Conservation (phyloP, 2,888 invertebrate genomes). For the Acrobeloides nanus region DNA sequence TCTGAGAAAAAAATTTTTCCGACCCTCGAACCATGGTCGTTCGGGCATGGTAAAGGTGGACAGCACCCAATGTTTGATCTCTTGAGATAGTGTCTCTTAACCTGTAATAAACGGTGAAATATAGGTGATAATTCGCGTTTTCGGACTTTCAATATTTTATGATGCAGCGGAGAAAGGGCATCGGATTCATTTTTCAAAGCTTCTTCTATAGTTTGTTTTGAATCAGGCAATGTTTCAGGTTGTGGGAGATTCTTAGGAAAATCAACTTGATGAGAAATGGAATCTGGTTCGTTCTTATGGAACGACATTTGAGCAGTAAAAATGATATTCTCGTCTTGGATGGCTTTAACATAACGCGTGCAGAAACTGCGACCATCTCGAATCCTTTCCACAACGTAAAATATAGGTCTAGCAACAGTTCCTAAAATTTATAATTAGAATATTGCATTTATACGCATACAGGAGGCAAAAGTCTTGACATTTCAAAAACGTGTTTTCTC, state of each 20-base stretch:
- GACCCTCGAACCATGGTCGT: too few relatives aligned
- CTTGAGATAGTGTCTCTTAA: too few relatives aligned
- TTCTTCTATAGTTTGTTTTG: constrained; percentile 14
- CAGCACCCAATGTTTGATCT: too few relatives aligned
- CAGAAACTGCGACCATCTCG: constrained; percentile 55
- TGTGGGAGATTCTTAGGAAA: constrained; percentile 52
- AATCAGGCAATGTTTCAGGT: constrained; percentile 43
- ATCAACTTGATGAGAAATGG: constrained; percentile 44
- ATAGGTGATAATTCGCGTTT: too few relatives aligned
- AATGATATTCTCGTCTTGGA: constrained; percentile 53
- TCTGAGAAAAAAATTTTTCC: too few relatives aligned
- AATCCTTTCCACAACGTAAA: constrained; percentile 54
- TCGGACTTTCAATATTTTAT: constrained; percentile 4
- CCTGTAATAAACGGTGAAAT: too few relatives aligned
- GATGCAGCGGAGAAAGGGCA: constrained; percentile 6
- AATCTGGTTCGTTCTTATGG: constrained; percentile 21
- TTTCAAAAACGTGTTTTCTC: too few relatives aligned
- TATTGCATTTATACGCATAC: too few relatives aligned
- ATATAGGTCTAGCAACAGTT: constrained; percentile 40
- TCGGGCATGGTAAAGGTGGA: too few relatives aligned
- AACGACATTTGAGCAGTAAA: constrained; percentile 32
- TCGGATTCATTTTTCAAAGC: constrained; percentile 8
- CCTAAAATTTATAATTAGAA: constrained; percentile 13
- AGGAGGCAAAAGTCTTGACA: neutral
- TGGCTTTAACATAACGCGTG: constrained; percentile 53